Conservation (phyloP, 1,140 invertebrate species). For the Streblospio benedicti region DNA sequence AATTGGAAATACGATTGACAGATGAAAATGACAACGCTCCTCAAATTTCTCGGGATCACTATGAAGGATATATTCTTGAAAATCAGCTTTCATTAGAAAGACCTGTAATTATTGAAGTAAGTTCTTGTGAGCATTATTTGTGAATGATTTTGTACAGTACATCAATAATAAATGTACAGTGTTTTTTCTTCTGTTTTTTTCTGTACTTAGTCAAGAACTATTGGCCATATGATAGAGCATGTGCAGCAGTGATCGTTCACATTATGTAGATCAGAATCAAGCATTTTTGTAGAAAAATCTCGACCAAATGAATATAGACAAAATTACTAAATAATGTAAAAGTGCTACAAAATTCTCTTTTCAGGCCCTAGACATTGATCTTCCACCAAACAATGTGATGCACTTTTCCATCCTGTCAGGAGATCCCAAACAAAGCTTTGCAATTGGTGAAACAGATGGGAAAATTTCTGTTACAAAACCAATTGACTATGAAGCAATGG, state of each 20-base stretch:
- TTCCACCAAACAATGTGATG: constrained; percentile 75
- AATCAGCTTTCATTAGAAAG: constrained; percentile 70
- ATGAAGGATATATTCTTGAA: constrained; percentile 73
- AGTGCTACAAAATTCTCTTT: too few species aligned
- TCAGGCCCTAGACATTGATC: constrained; percentile 32
- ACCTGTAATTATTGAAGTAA: constrained; percentile 67
- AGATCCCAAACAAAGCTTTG: constrained; percentile 65
- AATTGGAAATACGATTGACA: constrained; percentile 15
- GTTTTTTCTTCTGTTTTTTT: too few species aligned
- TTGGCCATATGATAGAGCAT: too few species aligned
- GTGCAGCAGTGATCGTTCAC: too few species aligned
- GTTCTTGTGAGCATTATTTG: constrained; percentile 53
- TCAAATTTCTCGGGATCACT: constrained; percentile 56
- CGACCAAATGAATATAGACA: too few species aligned
- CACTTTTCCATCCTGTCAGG: constrained; percentile 70
- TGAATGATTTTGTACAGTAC: background rate
- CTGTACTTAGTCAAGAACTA: too few species aligned
- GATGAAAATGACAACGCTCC: constrained; percentile 30
- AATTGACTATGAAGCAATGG: constrained; percentile 67
- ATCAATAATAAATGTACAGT: too few species aligned
- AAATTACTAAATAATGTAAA: too few species aligned
- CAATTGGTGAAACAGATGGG: constrained; percentile 65
- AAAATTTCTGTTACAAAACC: constrained; percentile 58
- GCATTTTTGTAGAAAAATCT: too few species aligned
- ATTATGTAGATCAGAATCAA: too few species aligned